Evolutionary conservation across 2,797 vertebrate genomes (phyloP).

Genomic region (Enteromius radiatus): DNA sequence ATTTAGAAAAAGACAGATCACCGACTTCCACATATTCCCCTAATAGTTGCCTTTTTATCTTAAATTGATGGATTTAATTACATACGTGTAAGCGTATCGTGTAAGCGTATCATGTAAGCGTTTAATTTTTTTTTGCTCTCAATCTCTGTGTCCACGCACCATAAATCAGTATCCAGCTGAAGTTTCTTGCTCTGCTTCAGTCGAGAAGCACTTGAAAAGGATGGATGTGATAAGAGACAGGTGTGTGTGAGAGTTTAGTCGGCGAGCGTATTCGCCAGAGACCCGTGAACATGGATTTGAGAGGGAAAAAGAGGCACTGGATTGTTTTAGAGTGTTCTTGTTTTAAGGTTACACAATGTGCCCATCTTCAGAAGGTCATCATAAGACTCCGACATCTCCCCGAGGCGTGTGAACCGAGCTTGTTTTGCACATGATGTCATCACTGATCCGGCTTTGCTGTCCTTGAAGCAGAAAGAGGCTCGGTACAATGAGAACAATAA

Average conservation of each 20-base stretch:
- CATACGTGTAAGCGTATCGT: neutral
- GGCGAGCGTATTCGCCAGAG: constrained; percentile 10
- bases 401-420: neutral
- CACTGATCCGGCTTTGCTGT: constrained; percentile 26
- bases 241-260: constrained; percentile 32
- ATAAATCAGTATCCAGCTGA: constrained; percentile 29
- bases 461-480: constrained; percentile 10
- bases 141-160: constrained; percentile 7
- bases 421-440: constrained; percentile 12
- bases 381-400: constrained; percentile 15
- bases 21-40: neutral
- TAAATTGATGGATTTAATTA: neutral
- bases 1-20: neutral
- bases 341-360: constrained; percentile 28
- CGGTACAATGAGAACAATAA: constrained; percentile 29
- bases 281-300: constrained; percentile 8
- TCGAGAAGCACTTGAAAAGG: constrained; percentile 44
- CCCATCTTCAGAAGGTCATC: constrained; percentile 28
- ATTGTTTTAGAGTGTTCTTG: constrained; percentile 31
- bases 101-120: neutral
- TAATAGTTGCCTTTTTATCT: neutral
- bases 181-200: constrained; percentile 36
- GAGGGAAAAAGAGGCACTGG: constrained; percentile 7
- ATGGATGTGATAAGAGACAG: constrained; percentile 34
- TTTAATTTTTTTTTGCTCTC: neutral